Base-by-base conservation (phyloP, 2,888 invertebrate genomes). In the Eristalis pertinax region DNA sequence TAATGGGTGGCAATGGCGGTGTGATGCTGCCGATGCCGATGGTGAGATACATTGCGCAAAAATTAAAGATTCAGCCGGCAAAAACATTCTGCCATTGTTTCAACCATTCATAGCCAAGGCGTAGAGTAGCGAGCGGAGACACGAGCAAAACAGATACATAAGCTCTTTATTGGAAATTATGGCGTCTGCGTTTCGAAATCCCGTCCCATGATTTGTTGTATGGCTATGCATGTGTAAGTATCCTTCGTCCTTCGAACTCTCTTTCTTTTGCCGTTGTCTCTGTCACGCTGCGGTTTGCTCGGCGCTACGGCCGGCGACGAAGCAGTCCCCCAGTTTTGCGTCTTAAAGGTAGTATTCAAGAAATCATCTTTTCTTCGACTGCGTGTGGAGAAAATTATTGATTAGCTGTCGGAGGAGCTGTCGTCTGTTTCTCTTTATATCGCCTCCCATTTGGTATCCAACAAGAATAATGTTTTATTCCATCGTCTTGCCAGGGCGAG, bases 141-240 rank as follows among this genome's bases (percentile, higher is more conserved):
- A 50, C 50, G 19, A 50, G 19, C 19, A 50, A 19, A 19, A 19
- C 50, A 50, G 50, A 50, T 50, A 50, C 76, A 84, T 84, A 87
- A 87, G 87, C 84, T 79, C 87, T 87, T 87, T 84, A 87, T 87
- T 87, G 87, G 87, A 87, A 87, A 87, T 87, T 87, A 87, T 87
- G 87, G 87, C 87, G 87, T 87, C 87, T 87, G 87, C 87, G 87
- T 87, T 87, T 72, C 67, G 76, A 87, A 87, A 87, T 87, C 84
- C 83, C 84, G 79, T 87, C 73, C 87, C 76, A 87, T 84, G 84
- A 87, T 79, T 80, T 79, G 84, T 56, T 68, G 35, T 60, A 68
- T 74, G 64, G 24, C 70, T 32, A 38, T 62, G 63, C 24, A 50
- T 72, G 43, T 62, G 32, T 67, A 11, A 58, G 58, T 58, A n/a